These are phyloP conservation scores for Saguinus midas DNA, from an alignment of 2,113 vertebrate genomes.

Conservation along the genomic window DNA sequence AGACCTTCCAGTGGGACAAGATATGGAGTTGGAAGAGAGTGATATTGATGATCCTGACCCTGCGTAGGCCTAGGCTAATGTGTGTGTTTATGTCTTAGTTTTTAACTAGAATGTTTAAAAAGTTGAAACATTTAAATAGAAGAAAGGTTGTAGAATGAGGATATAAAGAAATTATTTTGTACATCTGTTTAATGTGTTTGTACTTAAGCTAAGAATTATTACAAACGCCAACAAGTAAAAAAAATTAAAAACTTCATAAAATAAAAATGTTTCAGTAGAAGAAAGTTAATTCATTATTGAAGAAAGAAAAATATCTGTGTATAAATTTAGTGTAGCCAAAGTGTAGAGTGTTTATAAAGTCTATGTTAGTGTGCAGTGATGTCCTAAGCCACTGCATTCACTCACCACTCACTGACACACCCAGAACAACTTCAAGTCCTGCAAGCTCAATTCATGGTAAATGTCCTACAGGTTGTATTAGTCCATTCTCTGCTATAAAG, in stretches of 20 bases:
- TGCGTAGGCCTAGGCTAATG: not conserved
- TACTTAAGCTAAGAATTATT: not conserved
- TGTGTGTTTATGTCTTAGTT: not conserved
- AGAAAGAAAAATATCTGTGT: not conserved
- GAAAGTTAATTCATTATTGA: not conserved
- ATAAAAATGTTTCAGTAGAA: not conserved
- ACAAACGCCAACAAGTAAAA: not conserved
- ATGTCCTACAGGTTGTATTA: not conserved
- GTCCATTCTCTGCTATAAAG: too few relatives aligned
- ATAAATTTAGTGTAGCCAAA: not conserved
- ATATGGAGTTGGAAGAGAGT: not conserved
- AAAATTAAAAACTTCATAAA: not conserved
- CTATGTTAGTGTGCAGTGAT: not conserved
- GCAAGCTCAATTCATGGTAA: not conserved
- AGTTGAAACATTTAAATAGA: not conserved
- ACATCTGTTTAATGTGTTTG: not conserved
- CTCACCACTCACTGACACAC: not conserved
- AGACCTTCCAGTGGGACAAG: not conserved
- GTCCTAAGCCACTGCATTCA: not conserved
- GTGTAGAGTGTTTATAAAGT: not conserved
- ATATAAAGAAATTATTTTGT: not conserved
- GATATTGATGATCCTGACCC: not conserved
- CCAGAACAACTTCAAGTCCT: not conserved
- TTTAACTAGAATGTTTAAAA: not conserved
- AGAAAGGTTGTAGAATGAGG: not conserved